Base-by-base conservation (phyloP, 2,797 vertebrate genomes). In the Macropus fuliginosus region DNA sequence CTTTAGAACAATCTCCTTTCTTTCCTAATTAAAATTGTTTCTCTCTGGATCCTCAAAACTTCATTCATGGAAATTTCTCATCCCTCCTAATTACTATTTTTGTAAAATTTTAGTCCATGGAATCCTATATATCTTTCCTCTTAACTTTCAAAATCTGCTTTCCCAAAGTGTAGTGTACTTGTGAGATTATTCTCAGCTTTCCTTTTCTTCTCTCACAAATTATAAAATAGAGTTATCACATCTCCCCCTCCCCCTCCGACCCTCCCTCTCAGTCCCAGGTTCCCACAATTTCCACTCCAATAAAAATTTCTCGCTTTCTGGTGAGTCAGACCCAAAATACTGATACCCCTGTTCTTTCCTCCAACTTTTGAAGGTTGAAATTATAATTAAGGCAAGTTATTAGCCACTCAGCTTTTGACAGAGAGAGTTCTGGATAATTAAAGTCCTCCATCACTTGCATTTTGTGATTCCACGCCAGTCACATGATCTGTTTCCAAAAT, bases 241-340 rank as follows among this genome's bases (percentile, higher is more conserved):
- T n/a, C 10, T 31, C 2, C 3, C 6, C 27, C 14, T 16, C 29
- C 4, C 3, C 2, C 29, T 13, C 3, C 29, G 0, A 29, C 11
- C 59, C 12, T n/a, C 29, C 13, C 0, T 0, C 29, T 4, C 2
- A 10, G 0, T 31, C 12, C 59, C 31, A 66, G 34, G 5, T 66
- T 66, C 62, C 34, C 31, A 66, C 29, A 16, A 18, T 66, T 66
- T 66, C 62, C 14, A 62, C 34, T n/a, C 62, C 62, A 66, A 66
- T 34, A 66, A 29, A 5, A 66, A 66, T 34, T 66, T 66, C 13
- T 66, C 18, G 34, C 12, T 66, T n/a, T 4, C 34, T 66, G 59
- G 12, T 62, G 59, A 62, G 59, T 62, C 59, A 62, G 31, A 34
- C 31, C 59, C 59, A 34, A 62, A 62, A 34, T 31, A 34, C 29